A percentile compares a stretch with the other conserved stretches of the same genome.
Conservation (phyloP, 1,140 invertebrate genomes). For the Calliopsis andreniformis region DNA sequence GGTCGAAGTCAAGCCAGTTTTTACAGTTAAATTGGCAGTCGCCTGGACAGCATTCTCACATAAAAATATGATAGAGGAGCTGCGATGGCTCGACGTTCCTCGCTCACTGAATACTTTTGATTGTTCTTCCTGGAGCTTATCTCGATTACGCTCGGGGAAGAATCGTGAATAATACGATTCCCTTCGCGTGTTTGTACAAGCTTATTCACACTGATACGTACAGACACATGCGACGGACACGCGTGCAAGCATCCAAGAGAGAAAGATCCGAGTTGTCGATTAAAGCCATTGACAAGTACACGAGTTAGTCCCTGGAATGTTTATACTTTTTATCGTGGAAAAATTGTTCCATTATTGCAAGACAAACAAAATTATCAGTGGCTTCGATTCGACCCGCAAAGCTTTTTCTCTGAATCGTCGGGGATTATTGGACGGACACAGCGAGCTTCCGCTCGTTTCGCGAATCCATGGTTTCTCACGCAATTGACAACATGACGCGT, state of each 20-base stretch:
- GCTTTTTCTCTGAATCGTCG: slow-evolving; percentile 25
- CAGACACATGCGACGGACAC: slow-evolving; percentile 59
- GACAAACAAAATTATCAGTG: slow-evolving; percentile 18
- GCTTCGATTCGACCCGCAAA: slow-evolving; percentile 24
- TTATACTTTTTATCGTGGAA: not conserved
- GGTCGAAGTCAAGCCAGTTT: not conserved
- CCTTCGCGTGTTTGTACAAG: slow-evolving; percentile 59
- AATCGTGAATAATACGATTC: too few species aligned
- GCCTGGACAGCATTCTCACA: too few species aligned
- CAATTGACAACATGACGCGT: slow-evolving; percentile 5
- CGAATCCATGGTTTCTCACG: not conserved
- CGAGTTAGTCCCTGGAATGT: not conserved
- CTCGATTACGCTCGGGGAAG: too few species aligned
- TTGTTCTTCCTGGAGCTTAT: too few species aligned
- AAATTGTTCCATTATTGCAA: not conserved
- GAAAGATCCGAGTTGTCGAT: slow-evolving; percentile 30
- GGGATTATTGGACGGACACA: slow-evolving; percentile 48
- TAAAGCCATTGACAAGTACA: slow-evolving; percentile 50
- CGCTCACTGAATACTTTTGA: too few species aligned
- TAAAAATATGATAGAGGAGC: too few species aligned
- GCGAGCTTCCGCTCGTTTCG: slow-evolving; percentile 4
- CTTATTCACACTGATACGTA: slow-evolving; percentile 64
- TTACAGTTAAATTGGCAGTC: too few species aligned
- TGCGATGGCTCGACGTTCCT: too few species aligned
- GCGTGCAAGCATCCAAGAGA: slow-evolving; percentile 55